Base-by-base conservation (phyloP, 1,140 invertebrate genomes). In the Thalassaphorura encarpata region DNA sequence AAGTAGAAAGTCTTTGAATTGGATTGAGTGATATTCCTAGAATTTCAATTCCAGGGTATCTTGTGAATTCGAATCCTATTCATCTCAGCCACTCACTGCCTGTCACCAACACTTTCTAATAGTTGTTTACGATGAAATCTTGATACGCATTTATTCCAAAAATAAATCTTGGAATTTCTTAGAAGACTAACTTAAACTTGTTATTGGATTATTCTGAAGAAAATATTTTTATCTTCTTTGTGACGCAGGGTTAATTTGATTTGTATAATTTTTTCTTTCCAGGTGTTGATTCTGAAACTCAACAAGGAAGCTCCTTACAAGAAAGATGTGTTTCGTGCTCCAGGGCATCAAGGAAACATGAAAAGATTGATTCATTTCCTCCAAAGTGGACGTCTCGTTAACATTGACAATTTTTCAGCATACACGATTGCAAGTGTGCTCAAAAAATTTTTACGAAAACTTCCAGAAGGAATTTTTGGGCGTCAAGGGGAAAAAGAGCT, bases 371-470 rank as follows among this genome's bases (percentile, higher is more conserved):
- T 94, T 59, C 91, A 97, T 71, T 93, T 96, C 67, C 77, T 84
- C 60, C 89, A 95, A 72, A 88, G 92, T 62, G 95, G 95, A 15
- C 81, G 92, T 57, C 79, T 96, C 60, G 89, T 97, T n/a, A 97
- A 97, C 71, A 94, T 96, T 67, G 87, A 93, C 67, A 93, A 96
- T 71, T 97, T 94, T 71, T 95, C 89, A 61, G 92, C 97, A 51
- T 95, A 98, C 74, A 98, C 95, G 36, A 93, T 98, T 68, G 94
- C 95, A 24, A 96, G 92, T 72, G 94, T 98, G 33, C 77, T 97
- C 28, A 99, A 98, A 74, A 89, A 90, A 76, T 99, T 98, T 75
- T 77, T 97, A n/a, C 80, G 94, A 54, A 96, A 97, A 78, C 83
- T 98, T 65, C 94, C 95, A 41, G 90, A 87, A 56, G 95, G 95